Evolutionary conservation across 2,797 vertebrate species (phyloP), one percentile per base, ranked within the genome.

Genomic region (Cynopterus sphinx): DNA sequence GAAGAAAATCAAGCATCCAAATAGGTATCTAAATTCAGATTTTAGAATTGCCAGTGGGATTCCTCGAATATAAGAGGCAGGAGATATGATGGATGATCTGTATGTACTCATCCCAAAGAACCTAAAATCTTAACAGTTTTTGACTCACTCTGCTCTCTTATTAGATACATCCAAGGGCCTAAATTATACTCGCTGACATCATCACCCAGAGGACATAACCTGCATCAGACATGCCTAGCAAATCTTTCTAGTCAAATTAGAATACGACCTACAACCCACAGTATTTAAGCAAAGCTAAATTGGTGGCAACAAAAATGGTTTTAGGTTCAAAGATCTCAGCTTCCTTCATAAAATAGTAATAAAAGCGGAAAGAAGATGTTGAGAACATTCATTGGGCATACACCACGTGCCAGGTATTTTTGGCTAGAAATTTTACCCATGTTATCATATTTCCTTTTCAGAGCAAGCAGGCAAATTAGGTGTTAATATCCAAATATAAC

Each of bases 321-420:
- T 92, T 74, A 70, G 57, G 92, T 57, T 91, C n/a, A 77, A 93
- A 79, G 24, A 96, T 28, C 21, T 83, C 57, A 28, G 13, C 49
- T 78, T 87, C 36, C 51, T 36, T 93, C 59, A 49, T 46, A 86
- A 91, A 89, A 86, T 0, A 59, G 21, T 26, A 79, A 86, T 39
- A 74, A 81, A 95, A 87, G 17, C 55, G 0, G 6, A 57, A 91
- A 86, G 63, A 39, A 3, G 11, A 51, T 28, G 57, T 0, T n/a
- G 21, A 93, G 26, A 77, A 26, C 16, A 59, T 41, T 93, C 91
- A 63, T 2, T 84, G 17, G 73, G 28, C 33, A 78, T 22, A 86
- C 0, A 53, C 17, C n/a, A n/a, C 51, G 15, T 75, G 61, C 39
- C 13, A 73, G 9, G 12, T 70, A 61, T 39, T 46, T 43, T 46